A percentile compares a stretch with the other conserved stretches of the same genome.
These are phyloP conservation scores for Mohoua ochrocephala DNA, from an alignment of 2,113 vertebrate species.

Conservation along the genomic window DNA sequence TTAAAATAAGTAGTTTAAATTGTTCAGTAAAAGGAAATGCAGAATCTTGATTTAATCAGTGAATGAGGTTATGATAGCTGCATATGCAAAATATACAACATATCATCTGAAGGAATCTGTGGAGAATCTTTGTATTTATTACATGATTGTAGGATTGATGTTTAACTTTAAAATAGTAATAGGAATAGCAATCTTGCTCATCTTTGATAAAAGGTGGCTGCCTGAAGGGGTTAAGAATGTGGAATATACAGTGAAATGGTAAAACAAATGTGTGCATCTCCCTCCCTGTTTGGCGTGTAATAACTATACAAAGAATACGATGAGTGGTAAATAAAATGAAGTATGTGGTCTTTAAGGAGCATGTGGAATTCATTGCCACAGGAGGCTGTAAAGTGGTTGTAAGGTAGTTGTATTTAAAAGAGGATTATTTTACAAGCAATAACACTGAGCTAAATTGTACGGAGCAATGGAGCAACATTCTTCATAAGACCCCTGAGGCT, in stretches of 20 bases:
- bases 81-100: background rate
- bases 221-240: background rate
- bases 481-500: conserved; percentile 45
- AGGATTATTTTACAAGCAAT: conserved; percentile 61
- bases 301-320: background rate
- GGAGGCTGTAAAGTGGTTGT: conserved; percentile 31
- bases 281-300: background rate
- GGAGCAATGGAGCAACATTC: background rate
- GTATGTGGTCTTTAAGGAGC: background rate
- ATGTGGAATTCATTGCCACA: conserved; percentile 41
- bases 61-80: background rate
- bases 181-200: background rate
- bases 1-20: background rate
- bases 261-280: background rate
- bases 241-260: background rate
- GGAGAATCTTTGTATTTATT: background rate
- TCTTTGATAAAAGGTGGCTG: background rate
- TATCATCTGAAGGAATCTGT: background rate
- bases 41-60: background rate
- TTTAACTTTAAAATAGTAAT: background rate
- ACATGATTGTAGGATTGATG: background rate
- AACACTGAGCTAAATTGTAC: conserved; percentile 30
- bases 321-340: conserved; percentile 36
- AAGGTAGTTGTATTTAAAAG: conserved; percentile 53
- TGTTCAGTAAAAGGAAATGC: background rate